These are phyloP conservation scores for Cordilura impudica DNA, from an alignment of 2,888 invertebrate genomes.

Conservation along the genomic window DNA sequence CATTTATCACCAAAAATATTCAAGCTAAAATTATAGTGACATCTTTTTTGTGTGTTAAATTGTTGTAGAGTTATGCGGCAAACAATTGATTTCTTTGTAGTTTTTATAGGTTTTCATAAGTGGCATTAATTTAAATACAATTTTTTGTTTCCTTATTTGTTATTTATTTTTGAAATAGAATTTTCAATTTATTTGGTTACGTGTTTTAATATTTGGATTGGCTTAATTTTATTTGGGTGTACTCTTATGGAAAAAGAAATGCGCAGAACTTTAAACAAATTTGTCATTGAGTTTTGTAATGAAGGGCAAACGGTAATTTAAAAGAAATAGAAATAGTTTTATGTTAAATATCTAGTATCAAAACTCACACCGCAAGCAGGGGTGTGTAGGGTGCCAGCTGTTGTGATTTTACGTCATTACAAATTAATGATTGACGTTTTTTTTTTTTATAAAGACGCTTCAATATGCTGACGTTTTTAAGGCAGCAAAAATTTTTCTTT, in stretches of 20 bases:
- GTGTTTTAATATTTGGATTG: background rate
- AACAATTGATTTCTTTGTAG: background rate
- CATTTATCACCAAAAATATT: background rate
- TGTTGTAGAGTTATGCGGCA: background rate
- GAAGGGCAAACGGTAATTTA: no score
- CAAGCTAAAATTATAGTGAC: background rate
- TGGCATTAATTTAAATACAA: slow-evolving; percentile 22
- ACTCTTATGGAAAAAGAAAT: no score
- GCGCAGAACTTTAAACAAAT: background rate
- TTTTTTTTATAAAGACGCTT: no score
- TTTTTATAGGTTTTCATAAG: background rate
- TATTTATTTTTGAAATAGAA: background rate
- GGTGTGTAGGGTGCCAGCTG: no score
- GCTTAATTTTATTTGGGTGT: background rate
- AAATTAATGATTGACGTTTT: no score
- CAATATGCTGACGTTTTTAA: no score
- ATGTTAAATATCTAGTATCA: no score
- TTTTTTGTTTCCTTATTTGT: background rate
- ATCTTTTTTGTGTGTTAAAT: background rate
- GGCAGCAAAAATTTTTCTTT: no score
- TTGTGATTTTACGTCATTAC: no score
- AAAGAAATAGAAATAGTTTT: no score
- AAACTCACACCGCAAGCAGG: no score
- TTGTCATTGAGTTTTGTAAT: no score
- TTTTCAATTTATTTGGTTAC: background rate